phyloP scores from a whole-genome alignment of 2,113 vertebrate genomes.

The Albula glossodonta region DNA sequence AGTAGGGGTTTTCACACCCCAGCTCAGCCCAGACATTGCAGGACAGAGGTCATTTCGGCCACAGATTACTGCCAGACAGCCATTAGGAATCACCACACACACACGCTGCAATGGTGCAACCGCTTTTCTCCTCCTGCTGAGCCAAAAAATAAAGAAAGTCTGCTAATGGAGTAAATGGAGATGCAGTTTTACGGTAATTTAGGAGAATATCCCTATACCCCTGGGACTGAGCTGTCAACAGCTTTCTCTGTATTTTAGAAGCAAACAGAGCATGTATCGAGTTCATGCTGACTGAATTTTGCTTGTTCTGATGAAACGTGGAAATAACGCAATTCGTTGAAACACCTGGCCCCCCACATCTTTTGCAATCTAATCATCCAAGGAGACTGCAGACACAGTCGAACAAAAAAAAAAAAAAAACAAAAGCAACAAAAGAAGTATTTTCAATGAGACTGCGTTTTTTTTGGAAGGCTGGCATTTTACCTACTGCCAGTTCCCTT shows the following conservation, averaged over 20 bases:
- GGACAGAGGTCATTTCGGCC: conserved; percentile 18
- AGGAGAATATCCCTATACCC: not conserved
- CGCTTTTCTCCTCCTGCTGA: not conserved
- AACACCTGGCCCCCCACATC: not conserved
- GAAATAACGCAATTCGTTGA: not conserved
- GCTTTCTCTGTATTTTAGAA: not conserved
- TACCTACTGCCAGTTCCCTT: not conserved
- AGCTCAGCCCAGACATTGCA: not conserved
- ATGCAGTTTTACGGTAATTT: not conserved
- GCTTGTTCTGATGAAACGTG: not conserved
- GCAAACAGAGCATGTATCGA: not conserved
- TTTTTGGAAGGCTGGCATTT: not conserved
- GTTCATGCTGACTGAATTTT: not conserved
- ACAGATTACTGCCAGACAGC: conserved; percentile 15
- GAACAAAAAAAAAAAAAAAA: not conserved
- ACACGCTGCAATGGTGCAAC: not conserved
- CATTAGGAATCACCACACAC: not conserved
- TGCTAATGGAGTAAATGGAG: not conserved
- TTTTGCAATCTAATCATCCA: not conserved
- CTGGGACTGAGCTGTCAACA: not conserved
- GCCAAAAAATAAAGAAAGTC: not conserved
- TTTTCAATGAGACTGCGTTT: not conserved
- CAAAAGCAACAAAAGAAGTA: not conserved
- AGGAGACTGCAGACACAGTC: not conserved
- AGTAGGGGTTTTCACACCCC: conserved; percentile 1